These are phyloP conservation scores for Progne subis DNA, from an alignment of 2,113 vertebrate species.

Conservation along the genomic window DNA sequence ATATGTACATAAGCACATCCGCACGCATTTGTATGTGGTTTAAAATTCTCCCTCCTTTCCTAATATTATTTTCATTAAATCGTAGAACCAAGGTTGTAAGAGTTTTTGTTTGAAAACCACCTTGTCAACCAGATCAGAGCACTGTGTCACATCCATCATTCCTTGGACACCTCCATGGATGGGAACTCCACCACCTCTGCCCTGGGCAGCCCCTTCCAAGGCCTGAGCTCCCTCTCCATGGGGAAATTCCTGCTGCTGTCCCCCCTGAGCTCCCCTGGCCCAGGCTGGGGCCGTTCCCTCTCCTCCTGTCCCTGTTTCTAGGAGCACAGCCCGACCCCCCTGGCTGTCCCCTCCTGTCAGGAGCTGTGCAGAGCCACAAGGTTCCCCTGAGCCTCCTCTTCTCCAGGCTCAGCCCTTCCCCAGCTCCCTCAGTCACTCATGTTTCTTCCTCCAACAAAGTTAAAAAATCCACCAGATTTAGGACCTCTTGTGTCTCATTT, in stretches of 20 bases:
- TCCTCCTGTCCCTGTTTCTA: not conserved
- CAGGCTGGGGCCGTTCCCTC: not conserved
- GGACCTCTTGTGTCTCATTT: not conserved
- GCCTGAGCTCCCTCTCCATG: not conserved
- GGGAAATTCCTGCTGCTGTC: not conserved
- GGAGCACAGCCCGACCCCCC: not conserved
- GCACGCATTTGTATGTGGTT: fast-evolving
- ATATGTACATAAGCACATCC: too few species aligned
- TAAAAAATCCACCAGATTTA: not conserved
- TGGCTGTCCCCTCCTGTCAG: not conserved
- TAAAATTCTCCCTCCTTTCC: not conserved
- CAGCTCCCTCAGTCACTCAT: not conserved
- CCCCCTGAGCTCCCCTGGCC: not conserved
- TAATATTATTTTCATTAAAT: not conserved
- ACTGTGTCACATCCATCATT: fast-evolving
- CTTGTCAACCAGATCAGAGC: not conserved
- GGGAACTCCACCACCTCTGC: not conserved
- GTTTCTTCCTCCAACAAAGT: not conserved
- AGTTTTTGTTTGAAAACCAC: not conserved
- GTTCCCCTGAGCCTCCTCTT: not conserved
- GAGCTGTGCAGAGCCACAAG: not conserved
- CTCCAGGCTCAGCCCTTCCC: not conserved
- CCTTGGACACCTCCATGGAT: not conserved
- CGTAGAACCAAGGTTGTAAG: not conserved
- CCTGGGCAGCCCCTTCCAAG: not conserved